phyloP scores from a whole-genome alignment of 1,140 invertebrate genomes.

The Solenopsis invicta region DNA sequence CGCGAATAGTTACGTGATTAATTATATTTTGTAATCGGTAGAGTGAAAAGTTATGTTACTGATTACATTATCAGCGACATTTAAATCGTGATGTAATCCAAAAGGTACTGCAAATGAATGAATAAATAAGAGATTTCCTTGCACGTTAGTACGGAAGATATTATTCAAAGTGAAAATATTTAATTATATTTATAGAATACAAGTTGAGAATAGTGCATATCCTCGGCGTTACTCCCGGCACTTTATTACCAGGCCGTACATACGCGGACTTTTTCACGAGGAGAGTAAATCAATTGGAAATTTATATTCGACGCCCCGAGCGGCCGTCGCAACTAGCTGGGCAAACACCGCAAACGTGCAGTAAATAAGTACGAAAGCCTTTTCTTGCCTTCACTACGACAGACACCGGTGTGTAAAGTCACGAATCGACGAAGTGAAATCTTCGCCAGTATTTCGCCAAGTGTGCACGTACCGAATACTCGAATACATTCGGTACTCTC shows the following conservation, averaged over 20 bases:
- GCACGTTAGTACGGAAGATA: neutral
- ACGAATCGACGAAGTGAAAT: conserved; percentile 39
- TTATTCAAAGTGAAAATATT: neutral
- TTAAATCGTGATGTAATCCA: neutral
- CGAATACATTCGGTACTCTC: neutral
- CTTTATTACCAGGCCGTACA: conserved; percentile 19
- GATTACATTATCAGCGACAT: neutral
- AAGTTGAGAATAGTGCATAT: neutral
- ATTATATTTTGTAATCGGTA: neutral
- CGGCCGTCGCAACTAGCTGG: neutral
- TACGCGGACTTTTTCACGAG: neutral
- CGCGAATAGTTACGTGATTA: neutral
- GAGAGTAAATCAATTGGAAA: conserved; percentile 37
- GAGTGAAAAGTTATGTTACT: neutral
- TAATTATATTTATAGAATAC: neutral
- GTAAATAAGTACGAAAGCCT: conserved; percentile 35
- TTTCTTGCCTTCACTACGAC: neutral
- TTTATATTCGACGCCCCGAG: conserved; percentile 31
- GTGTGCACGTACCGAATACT: conserved; percentile 25
- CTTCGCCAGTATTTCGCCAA: conserved; percentile 18
- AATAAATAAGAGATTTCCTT: neutral
- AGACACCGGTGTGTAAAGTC: conserved; percentile 14
- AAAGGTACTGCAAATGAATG: neutral
- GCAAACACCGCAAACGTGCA: conserved; percentile 32
- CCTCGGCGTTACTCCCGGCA: neutral